These are phyloP conservation scores for Pandemis cinnamomeana DNA, from an alignment of 2,888 invertebrate species.

Conservation along the genomic window DNA sequence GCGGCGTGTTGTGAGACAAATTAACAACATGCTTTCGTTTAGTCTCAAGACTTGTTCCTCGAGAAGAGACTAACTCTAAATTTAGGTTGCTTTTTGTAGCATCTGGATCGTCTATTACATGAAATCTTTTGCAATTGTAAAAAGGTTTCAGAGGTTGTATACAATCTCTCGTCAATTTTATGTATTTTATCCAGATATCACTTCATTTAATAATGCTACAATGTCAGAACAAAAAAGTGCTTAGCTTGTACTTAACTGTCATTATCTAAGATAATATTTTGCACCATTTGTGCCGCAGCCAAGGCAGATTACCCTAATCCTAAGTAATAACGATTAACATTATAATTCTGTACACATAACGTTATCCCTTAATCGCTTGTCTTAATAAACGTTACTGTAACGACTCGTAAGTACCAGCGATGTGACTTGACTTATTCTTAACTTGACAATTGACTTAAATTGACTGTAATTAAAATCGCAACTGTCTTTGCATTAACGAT, in stretches of 20 bases:
- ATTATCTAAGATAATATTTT: background rate
- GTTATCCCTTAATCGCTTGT: background rate
- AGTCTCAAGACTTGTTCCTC: background rate
- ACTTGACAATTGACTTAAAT: slow-evolving; percentile 74
- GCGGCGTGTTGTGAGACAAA: slow-evolving; percentile 6
- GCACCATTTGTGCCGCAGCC: background rate
- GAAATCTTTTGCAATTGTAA: too few species aligned
- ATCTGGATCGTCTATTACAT: too few species aligned
- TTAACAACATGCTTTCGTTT: slow-evolving; percentile 19
- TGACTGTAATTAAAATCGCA: slow-evolving; percentile 71
- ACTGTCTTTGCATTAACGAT: slow-evolving; percentile 47
- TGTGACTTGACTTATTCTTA: slow-evolving; percentile 37
- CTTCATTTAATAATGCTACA: too few species aligned
- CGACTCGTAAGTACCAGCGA: slow-evolving; percentile 9
- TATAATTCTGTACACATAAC: slow-evolving; percentile 6
- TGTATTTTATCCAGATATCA: too few species aligned
- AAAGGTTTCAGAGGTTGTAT: too few species aligned
- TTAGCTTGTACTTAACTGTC: too few species aligned
- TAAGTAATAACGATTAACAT: slow-evolving; percentile 11
- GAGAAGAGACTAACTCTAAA: background rate
- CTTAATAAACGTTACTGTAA: slow-evolving; percentile 19
- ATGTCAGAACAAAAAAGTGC: too few species aligned
- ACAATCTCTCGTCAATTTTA: too few species aligned
- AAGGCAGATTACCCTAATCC: background rate
- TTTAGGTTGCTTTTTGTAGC: background rate